phyloP scores from a whole-genome alignment of 2,113 vertebrate genomes.

The Callionymus lyra region DNA sequence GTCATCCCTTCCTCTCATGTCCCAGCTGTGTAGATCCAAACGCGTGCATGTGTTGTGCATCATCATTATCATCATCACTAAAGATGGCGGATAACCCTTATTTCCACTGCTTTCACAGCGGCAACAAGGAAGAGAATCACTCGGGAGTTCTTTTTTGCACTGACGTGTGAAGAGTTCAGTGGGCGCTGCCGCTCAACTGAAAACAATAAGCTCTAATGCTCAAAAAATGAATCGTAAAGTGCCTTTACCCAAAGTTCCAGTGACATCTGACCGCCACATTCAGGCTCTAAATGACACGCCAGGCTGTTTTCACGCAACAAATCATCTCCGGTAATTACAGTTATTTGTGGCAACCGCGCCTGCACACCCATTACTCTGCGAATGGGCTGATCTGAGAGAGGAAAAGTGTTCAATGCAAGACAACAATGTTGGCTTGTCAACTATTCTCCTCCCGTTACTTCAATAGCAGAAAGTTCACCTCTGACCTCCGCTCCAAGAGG shows the following conservation, averaged over 20 bases:
- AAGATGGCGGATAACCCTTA: conserved; percentile 43
- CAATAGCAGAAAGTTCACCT: conserved; percentile 20
- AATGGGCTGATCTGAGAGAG: conserved; percentile 15
- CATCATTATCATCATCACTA: conserved; percentile 56
- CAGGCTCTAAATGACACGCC: conserved; percentile 56
- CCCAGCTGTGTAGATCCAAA: conserved; percentile 19
- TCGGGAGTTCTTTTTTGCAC: conserved; percentile 36
- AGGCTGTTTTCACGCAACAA: conserved; percentile 64
- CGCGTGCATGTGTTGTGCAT: conserved; percentile 28
- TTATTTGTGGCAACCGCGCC: conserved; percentile 62
- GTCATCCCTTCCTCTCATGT: neutral
- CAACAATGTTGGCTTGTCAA: conserved; percentile 16
- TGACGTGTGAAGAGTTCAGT: conserved; percentile 37
- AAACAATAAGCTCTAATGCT: conserved; percentile 59
- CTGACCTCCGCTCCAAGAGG: conserved; percentile 13
- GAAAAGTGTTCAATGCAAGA: too few relatives aligned
- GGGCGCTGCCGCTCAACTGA: conserved; percentile 14
- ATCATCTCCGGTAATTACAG: conserved; percentile 71
- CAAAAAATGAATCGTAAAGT: conserved; percentile 47
- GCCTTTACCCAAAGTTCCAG: conserved; percentile 41
- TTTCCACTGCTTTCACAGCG: conserved; percentile 18
- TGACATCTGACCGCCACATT: conserved; percentile 56
- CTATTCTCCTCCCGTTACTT: conserved; percentile 7
- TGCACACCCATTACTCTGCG: conserved; percentile 63
- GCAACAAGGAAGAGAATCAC: conserved; percentile 33